These are phyloP conservation scores for Sycophila sp. DNA, from an alignment of 1,140 invertebrate genomes.

Conservation along the genomic window DNA sequence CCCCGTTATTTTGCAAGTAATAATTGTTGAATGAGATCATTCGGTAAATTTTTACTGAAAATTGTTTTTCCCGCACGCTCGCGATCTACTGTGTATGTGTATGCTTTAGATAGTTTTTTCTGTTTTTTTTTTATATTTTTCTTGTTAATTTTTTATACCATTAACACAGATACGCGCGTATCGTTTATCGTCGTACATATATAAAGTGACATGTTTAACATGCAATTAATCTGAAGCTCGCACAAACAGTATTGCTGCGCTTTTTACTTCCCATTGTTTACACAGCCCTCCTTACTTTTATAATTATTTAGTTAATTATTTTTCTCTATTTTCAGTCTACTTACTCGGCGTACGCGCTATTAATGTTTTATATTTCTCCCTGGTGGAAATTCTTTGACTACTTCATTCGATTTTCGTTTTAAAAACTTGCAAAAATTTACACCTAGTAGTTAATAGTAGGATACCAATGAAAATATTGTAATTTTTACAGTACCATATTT, in stretches of 20 bases:
- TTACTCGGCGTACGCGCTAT: constrained; percentile 30
- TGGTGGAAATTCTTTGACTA: constrained; percentile 20
- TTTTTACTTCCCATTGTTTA: constrained; percentile 63
- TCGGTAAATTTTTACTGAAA: too few species aligned
- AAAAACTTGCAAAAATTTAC: constrained; percentile 31
- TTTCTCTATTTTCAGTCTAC: constrained; percentile 39
- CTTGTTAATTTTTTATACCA: constrained; percentile 45
- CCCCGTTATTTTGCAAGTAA: too few species aligned
- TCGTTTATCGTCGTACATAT: constrained; percentile 42
- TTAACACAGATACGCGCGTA: constrained; percentile 55
- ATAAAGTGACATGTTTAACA: constrained; percentile 66
- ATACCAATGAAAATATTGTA: neutral
- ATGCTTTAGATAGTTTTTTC: constrained; percentile 19
- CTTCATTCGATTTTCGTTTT: neutral
- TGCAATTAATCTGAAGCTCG: constrained; percentile 66
- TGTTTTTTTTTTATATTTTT: constrained; percentile 12
- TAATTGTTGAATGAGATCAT: too few species aligned
- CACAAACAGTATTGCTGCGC: constrained; percentile 64
- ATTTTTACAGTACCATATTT: neutral
- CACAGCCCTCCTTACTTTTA: constrained; percentile 59
- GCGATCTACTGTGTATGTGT: too few species aligned
- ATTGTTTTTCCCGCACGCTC: neutral
- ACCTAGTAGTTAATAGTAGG: constrained; percentile 16
- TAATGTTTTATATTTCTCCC: constrained; percentile 17
- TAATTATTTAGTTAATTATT: constrained; percentile 40